phyloP scores from a whole-genome alignment of 1,140 invertebrate genomes.

The Vanessa atalanta region DNA sequence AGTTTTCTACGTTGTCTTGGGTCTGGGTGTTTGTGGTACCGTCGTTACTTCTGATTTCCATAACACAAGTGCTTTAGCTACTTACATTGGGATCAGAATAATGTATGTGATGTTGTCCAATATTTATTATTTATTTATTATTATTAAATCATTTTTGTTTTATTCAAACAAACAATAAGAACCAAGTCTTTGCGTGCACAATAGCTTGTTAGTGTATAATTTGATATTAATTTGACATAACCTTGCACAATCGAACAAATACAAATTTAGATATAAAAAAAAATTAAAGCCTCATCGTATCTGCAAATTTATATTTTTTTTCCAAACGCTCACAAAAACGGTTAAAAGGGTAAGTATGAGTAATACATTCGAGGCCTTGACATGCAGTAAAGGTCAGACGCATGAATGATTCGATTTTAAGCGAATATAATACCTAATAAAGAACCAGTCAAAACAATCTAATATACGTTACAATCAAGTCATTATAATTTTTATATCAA shows the following conservation, averaged over 20 bases:
- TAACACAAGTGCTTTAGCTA: too few species aligned
- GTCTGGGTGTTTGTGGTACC: too few species aligned
- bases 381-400: not conserved
- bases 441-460: too few species aligned
- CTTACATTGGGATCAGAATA: too few species aligned
- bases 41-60: too few species aligned
- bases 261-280: not conserved
- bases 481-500: not conserved
- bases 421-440: not conserved
- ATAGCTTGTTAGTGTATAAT: not conserved
- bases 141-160: too few species aligned
- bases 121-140: too few species aligned
- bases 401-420: not conserved
- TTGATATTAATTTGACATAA: not conserved
- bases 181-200: too few species aligned
- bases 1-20: too few species aligned
- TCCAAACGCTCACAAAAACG: too few species aligned
- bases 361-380: not conserved
- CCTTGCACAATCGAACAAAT: not conserved
- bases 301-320: not conserved
- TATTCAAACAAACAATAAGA: too few species aligned
- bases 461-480: not conserved
- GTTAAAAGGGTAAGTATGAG: not conserved
- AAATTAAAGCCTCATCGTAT: not conserved
- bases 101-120: too few species aligned